Conservation (phyloP, 2,113 vertebrate genomes). For the Tupaia tana region DNA sequence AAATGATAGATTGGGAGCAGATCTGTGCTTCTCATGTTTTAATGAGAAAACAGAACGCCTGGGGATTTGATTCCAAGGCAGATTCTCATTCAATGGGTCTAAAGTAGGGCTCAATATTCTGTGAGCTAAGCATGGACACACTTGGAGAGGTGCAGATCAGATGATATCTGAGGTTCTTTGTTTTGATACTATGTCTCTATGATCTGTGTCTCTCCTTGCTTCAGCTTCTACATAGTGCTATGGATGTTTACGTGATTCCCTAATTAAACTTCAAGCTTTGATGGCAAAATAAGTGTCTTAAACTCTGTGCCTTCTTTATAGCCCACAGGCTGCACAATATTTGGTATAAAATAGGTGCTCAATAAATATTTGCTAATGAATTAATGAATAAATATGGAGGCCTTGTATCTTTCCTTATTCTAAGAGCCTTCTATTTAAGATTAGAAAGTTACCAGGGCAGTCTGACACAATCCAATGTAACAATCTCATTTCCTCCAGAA, state of each 20-base stretch:
- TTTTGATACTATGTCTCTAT: background rate
- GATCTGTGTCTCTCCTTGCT: background rate
- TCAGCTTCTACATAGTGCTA: background rate
- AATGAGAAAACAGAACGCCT: background rate
- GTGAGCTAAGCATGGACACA: background rate
- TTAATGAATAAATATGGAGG: background rate
- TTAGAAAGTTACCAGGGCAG: background rate
- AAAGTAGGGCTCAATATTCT: background rate
- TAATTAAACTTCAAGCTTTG: constrained; percentile 1
- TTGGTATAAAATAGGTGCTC: background rate
- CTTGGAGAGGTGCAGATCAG: background rate
- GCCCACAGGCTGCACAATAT: background rate
- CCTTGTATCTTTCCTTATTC: background rate
- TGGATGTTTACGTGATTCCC: background rate
- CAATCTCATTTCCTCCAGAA: constrained; percentile 6
- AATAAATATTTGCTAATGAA: constrained; percentile 7
- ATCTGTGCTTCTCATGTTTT: background rate
- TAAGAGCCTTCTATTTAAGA: constrained; percentile 17
- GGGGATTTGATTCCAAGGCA: background rate
- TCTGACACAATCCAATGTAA: background rate
- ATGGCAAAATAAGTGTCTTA: background rate
- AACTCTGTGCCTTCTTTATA: background rate
- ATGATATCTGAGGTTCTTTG: background rate
- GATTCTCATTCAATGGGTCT: background rate
- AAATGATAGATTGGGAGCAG: background rate